Evolutionary conservation across 2,113 vertebrate genomes (phyloP), one percentile per base, ranked within the genome.

Genomic region (Columba janthina): DNA sequence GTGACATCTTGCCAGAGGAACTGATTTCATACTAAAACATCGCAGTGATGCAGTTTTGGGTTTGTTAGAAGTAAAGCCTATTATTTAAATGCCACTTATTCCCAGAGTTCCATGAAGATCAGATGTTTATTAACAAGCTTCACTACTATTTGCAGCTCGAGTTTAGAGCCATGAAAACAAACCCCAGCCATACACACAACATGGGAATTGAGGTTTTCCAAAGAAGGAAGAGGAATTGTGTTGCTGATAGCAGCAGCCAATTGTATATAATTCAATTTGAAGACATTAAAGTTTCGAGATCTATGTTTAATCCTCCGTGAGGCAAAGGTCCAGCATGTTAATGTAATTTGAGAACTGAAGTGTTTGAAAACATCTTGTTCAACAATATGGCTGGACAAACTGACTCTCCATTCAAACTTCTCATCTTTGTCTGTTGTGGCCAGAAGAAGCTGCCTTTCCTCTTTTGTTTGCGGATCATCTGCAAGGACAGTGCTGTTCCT

Each of bases 161-260:
- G 50, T 91, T 91, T 56, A 92, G 82, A 93, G 12, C 28, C 53
- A 50, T 46, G 80, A 91, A 75, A 90, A 88, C 64, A 93, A 84
- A 95, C 24, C 54, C 66, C 83, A 69, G 9, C 28, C 57, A 0
- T 34, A 48, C 46, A 57, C 2, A 65, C 12, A 5, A 70, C 6
- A 2, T 17, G 91, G 95, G 81, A 91, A 88, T 57, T 88, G 91
- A 72, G 81, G 90, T 93, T 96, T 97, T 91, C 95, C 91, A 94
- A 96, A 95, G 89, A 95, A 97, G 89, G 96, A 91, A 95, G 74
- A 74, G 84, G 94, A 62, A 81, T 50, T 19, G 42, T 1, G 0
- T 18, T 66, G 80, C 69, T 48, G 83, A 69, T 42, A 86, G 71
- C 74, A 74, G 81, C 64, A 89, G 94, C 85, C 89, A 88, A 57